These are phyloP conservation scores for Megalopta genalis DNA, from an alignment of 1,140 invertebrate species.

Conservation along the genomic window DNA sequence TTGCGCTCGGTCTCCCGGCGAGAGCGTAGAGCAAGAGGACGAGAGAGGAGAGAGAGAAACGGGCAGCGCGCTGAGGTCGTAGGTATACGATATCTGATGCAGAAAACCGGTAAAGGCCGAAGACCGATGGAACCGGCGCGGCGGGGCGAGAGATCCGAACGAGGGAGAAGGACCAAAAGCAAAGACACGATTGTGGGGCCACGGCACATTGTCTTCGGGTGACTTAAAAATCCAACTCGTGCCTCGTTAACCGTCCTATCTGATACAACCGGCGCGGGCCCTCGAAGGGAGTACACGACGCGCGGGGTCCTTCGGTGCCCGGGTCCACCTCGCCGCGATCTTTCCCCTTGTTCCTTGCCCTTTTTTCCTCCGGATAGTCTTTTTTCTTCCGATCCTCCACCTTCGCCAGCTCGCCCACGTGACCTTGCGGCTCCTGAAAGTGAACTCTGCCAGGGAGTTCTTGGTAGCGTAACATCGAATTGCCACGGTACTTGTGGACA, in stretches of 20 bases:
- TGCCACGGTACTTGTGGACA: constrained; percentile 9
- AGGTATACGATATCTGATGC: constrained; percentile 77
- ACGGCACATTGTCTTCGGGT: constrained; percentile 75
- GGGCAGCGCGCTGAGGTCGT: constrained; percentile 68
- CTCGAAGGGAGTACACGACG: constrained; percentile 53
- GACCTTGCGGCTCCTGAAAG: constrained; percentile 57
- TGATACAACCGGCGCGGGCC: constrained; percentile 71
- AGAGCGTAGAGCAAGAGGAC: neutral
- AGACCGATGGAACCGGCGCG: constrained; percentile 25
- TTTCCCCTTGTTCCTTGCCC: constrained; percentile 31
- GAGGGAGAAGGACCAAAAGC: constrained; percentile 58
- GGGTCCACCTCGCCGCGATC: constrained; percentile 23
- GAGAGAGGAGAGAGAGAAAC: constrained; percentile 14
- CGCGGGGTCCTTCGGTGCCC: constrained; percentile 18
- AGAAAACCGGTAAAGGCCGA: constrained; percentile 77
- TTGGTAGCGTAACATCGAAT: constrained; percentile 50
- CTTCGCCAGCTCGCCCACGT: constrained; percentile 45
- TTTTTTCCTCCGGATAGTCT: neutral
- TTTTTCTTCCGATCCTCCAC: constrained; percentile 20
- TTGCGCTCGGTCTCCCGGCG: constrained; percentile 17
- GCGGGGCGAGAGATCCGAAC: constrained; percentile 39
- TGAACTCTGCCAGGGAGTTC: constrained; percentile 34
- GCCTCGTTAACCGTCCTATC: constrained; percentile 78
- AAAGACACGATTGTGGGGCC: constrained; percentile 69
- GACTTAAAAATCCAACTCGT: constrained; percentile 80